Percentiles rank a stretch among this genome's conserved stretches.
These are phyloP conservation scores for Hirtodrosophila alboralis DNA, from an alignment of 2,888 invertebrate species.

Conservation along the genomic window DNA sequence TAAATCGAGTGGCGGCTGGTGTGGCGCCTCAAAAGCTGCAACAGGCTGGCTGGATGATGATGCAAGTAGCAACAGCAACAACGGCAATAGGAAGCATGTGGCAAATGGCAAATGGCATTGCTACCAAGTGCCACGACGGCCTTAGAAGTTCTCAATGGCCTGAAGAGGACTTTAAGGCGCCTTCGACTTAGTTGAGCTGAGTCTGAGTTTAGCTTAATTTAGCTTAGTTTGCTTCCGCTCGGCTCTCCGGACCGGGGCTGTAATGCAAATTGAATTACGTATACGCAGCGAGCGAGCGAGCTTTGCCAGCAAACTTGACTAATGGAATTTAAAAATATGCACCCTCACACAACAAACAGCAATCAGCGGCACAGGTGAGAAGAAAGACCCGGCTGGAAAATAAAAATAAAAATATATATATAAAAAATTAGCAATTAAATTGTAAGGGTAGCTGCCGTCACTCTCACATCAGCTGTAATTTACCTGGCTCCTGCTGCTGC, in stretches of 20 bases:
- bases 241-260: slow-evolving; percentile 24
- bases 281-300: slow-evolving; percentile 31
- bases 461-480: slow-evolving; percentile 32
- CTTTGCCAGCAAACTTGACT: slow-evolving; percentile 25
- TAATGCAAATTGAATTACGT: slow-evolving; percentile 60
- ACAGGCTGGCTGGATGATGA: slow-evolving; percentile 24
- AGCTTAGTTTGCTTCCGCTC: slow-evolving; percentile 5
- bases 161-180: slow-evolving; percentile 31
- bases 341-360: slow-evolving; percentile 18
- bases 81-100: not conserved
- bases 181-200: slow-evolving; percentile 21
- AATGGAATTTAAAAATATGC: slow-evolving; percentile 68
- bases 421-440: slow-evolving; percentile 63
- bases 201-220: too few species aligned
- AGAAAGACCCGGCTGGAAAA: slow-evolving; percentile 9
- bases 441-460: slow-evolving; percentile 46
- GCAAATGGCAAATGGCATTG: slow-evolving; percentile 14
- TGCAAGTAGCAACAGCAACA: slow-evolving; percentile 3
- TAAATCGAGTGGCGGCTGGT: slow-evolving; percentile 7
- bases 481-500: slow-evolving; percentile 14
- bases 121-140: slow-evolving; percentile 26
- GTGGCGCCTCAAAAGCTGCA: slow-evolving; percentile 35
- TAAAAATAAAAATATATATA: slow-evolving; percentile 31
- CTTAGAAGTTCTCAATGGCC: slow-evolving; percentile 15
- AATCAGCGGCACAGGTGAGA: slow-evolving; percentile 18